phyloP scores from a whole-genome alignment of 2,113 vertebrate species.

The Muntiacus reevesi region DNA sequence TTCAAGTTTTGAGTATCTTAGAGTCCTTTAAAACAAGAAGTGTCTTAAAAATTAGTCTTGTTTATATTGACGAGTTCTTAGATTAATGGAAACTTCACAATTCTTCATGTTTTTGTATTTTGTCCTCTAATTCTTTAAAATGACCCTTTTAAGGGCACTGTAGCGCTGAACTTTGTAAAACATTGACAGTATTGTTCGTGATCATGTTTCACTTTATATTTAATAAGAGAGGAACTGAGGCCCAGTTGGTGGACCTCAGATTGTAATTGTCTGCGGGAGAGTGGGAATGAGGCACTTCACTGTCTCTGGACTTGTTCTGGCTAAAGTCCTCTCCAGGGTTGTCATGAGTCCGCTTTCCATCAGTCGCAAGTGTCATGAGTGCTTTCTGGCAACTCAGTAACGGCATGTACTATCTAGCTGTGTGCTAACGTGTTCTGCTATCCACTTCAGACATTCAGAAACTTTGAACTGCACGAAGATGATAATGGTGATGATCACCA shows the following conservation, averaged over 20 bases:
- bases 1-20: neutral
- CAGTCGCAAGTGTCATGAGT: neutral
- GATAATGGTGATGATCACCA: neutral
- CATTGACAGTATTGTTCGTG: neutral
- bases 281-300: neutral
- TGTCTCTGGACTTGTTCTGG: neutral
- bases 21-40: neutral
- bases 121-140: neutral
- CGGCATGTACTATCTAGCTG: neutral
- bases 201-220: neutral
- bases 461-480: neutral
- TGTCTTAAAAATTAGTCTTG: neutral
- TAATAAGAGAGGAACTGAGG: neutral
- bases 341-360: neutral
- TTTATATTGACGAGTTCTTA: neutral
- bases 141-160: neutral
- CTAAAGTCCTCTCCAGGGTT: neutral
- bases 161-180: neutral
- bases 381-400: neutral
- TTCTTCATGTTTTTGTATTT: conserved; percentile 30
- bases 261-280: neutral
- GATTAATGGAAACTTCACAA: neutral
- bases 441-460: neutral
- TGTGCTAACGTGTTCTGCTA: neutral
- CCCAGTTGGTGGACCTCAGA: neutral